A percentile compares a stretch with the other conserved stretches of the same genome.
Evolutionary conservation across 2,113 vertebrate species (phyloP).

Genomic region (Gyps fulvus): DNA sequence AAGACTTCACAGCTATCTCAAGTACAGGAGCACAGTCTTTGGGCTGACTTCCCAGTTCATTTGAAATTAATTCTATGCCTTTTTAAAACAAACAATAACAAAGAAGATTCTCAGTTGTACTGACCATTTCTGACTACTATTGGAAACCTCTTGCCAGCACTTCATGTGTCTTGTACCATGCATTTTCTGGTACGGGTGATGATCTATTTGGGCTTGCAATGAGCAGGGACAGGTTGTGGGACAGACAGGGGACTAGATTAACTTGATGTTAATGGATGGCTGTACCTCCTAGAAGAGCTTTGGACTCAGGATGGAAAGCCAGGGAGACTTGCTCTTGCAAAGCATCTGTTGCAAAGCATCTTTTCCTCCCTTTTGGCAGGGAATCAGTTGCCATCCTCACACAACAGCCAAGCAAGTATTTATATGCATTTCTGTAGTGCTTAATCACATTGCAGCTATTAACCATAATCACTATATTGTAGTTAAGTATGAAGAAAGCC

Average conservation of each 20-base stretch:
- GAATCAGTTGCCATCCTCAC: neutral
- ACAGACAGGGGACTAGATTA: neutral
- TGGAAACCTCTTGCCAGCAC: neutral
- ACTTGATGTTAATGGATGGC: neutral
- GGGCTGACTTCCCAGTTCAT: neutral
- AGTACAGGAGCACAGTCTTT: neutral
- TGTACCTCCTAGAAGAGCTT: neutral
- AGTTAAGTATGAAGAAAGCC: neutral
- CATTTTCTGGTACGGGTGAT: neutral
- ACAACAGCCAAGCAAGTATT: neutral
- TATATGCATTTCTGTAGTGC: neutral
- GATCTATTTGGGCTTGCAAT: neutral
- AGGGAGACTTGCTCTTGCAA: neutral
- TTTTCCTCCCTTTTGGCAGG: neutral
- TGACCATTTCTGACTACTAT: neutral
- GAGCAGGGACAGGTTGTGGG: neutral
- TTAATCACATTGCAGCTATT: neutral
- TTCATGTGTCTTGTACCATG: neutral
- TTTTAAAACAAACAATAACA: neutral
- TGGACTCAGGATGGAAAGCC: neutral
- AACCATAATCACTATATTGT: neutral
- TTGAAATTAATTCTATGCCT: neutral
- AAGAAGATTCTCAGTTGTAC: neutral
- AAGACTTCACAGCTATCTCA: neutral
- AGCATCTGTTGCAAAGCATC: neutral